Conservation (phyloP, 2,888 invertebrate species). For the Nemurella pictetii region DNA sequence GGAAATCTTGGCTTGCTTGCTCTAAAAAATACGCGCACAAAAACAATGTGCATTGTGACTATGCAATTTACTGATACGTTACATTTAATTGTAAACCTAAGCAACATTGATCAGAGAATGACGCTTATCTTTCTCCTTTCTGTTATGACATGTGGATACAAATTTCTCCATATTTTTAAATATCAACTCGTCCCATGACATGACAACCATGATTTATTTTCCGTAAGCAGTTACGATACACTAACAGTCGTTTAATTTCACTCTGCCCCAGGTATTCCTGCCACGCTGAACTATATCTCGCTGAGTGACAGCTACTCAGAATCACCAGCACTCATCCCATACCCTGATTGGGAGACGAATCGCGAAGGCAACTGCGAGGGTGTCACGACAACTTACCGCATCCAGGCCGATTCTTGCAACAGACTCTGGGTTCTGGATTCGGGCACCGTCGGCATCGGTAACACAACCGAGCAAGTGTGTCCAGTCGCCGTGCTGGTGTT, state of each 20-base stretch:
- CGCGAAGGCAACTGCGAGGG: slow-evolving; percentile 76
- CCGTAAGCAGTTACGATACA: neutral
- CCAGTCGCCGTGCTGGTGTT: slow-evolving; percentile 79
- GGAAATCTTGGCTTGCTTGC: neutral
- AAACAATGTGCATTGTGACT: neutral
- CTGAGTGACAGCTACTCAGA: slow-evolving; percentile 57
- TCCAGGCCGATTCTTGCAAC: slow-evolving; percentile 70
- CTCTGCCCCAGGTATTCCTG: slow-evolving; percentile 67
- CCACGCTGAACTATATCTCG: slow-evolving; percentile 78
- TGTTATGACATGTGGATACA: too few relatives aligned
- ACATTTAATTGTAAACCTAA: neutral
- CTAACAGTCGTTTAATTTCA: neutral
- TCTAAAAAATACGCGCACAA: neutral
- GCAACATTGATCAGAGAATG: neutral
- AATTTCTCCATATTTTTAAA: neutral
- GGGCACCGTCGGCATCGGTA: slow-evolving; percentile 79
- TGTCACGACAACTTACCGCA: slow-evolving; percentile 70
- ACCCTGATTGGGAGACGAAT: slow-evolving; percentile 75
- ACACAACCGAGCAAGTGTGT: slow-evolving; percentile 74
- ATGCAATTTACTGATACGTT: neutral
- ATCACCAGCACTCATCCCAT: slow-evolving; percentile 77
- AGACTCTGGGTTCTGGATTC: slow-evolving; percentile 83
- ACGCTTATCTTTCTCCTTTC: neutral
- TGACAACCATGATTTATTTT: neutral
- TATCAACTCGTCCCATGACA: neutral